phyloP scores from a whole-genome alignment of 2,888 invertebrate genomes.

The Melanchra persicariae region DNA sequence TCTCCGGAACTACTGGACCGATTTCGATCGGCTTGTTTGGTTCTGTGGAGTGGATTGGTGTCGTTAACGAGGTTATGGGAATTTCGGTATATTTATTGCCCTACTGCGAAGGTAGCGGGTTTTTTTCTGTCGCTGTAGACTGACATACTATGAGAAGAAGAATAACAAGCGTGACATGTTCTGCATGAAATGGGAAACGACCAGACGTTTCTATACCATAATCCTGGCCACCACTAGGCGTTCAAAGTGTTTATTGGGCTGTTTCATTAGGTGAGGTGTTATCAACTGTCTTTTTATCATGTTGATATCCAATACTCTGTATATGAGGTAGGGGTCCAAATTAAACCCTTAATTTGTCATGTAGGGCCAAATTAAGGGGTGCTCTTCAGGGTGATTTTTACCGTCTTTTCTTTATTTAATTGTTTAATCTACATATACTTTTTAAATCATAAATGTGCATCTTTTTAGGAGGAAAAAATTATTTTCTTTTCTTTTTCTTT shows the following conservation, averaged over 20 bases:
- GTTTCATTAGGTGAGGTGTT: not conserved
- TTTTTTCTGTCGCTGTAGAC: not conserved
- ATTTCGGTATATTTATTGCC: not conserved
- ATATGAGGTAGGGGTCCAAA: too few species aligned
- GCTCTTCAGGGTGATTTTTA: not conserved
- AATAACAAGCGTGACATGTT: not conserved
- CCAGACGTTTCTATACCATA: not conserved
- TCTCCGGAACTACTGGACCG: constrained; percentile 57
- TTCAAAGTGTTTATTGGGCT: not conserved
- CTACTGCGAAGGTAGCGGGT: not conserved
- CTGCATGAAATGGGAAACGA: not conserved
- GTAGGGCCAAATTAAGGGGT: not conserved
- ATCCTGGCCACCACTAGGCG: too few species aligned
- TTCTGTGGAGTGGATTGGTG: constrained; percentile 23
- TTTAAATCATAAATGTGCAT: too few species aligned
- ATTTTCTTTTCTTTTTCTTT: too few species aligned
- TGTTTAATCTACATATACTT: too few species aligned
- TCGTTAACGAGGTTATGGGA: constrained; percentile 41
- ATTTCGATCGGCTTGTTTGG: constrained; percentile 45
- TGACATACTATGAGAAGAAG: too few species aligned
- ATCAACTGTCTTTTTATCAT: not conserved
- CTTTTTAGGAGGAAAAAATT: too few species aligned
- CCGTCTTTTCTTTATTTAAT: too few species aligned
- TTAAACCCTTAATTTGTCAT: not conserved
- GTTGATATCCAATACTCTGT: not conserved